phyloP scores from a whole-genome alignment of 2,888 invertebrate species.

The Sicus ferrugineus region DNA sequence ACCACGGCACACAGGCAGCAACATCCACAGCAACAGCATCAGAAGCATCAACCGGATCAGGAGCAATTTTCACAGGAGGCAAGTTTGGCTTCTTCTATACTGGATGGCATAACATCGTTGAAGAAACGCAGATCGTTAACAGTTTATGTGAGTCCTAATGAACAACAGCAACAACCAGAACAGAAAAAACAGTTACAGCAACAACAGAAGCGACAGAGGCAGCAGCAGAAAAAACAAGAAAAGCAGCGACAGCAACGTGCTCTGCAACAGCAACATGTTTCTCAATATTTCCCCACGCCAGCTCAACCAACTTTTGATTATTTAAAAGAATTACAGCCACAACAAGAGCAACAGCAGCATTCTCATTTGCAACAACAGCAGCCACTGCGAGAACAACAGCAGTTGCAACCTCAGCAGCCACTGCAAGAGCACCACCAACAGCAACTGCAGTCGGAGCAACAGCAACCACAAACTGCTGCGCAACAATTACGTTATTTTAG shows the following conservation, averaged over 20 bases:
- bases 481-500: slow-evolving; percentile 61
- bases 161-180: slow-evolving; percentile 34
- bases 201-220: slow-evolving; percentile 40
- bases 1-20: slow-evolving; percentile 33
- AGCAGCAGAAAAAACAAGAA: slow-evolving; percentile 28
- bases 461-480: slow-evolving; percentile 51
- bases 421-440: slow-evolving; percentile 40
- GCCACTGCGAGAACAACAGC: slow-evolving; percentile 36
- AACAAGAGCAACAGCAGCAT: slow-evolving; percentile 26
- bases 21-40: slow-evolving; percentile 39
- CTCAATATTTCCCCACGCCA: not conserved
- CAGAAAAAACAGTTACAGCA: slow-evolving; percentile 37
- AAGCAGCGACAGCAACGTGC: slow-evolving; percentile 33
- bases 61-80: slow-evolving; percentile 33
- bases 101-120: slow-evolving; percentile 60
- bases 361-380: slow-evolving; percentile 41
- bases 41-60: slow-evolving; percentile 41
- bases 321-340: slow-evolving; percentile 7
- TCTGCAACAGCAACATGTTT: not conserved
- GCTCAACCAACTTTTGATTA: not conserved
- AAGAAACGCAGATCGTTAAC: slow-evolving; percentile 63
- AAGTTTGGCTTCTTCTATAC: slow-evolving; percentile 49
- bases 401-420: slow-evolving; percentile 36
- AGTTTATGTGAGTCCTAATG: slow-evolving; percentile 61
- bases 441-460: slow-evolving; percentile 30